Conservation (phyloP, 2,797 vertebrate genomes). For the Falco novaeseelandiae region DNA sequence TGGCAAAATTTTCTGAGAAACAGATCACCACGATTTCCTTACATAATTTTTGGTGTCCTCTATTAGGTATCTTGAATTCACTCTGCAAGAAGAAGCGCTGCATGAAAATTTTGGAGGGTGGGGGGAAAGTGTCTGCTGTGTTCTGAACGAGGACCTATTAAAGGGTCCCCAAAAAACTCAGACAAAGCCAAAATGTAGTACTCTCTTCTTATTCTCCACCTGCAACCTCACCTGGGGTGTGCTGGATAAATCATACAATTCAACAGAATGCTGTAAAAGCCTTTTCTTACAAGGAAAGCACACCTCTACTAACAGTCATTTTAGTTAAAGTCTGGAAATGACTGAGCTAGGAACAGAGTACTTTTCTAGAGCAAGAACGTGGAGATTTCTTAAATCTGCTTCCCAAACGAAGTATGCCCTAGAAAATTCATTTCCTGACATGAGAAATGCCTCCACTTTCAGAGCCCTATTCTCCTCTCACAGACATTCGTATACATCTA, state of each 20-base stretch:
- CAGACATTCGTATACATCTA: background rate
- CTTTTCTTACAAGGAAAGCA: background rate
- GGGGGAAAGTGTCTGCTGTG: background rate
- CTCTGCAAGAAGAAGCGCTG: background rate
- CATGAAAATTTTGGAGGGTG: background rate
- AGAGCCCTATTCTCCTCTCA: background rate
- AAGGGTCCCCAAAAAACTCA: background rate
- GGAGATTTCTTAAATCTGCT: background rate
- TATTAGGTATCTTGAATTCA: background rate
- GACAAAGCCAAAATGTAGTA: background rate
- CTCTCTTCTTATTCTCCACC: background rate
- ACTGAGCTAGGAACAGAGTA: background rate
- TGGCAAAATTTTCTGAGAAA: background rate
- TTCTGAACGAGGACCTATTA: background rate
- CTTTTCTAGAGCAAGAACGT: background rate
- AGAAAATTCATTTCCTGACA: background rate
- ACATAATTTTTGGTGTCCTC: fast-evolving
- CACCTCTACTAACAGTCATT: background rate
- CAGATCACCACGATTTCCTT: background rate
- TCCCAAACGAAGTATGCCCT: background rate
- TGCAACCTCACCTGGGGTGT: background rate
- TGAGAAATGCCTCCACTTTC: background rate
- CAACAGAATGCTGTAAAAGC: background rate
- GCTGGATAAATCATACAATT: background rate
- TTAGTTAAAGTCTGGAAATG: background rate